These are phyloP conservation scores for Aurelia coerulea DNA, from an alignment of 30 jellyfish, hydroid and myxozoan genomes.

Conservation along the genomic window DNA sequence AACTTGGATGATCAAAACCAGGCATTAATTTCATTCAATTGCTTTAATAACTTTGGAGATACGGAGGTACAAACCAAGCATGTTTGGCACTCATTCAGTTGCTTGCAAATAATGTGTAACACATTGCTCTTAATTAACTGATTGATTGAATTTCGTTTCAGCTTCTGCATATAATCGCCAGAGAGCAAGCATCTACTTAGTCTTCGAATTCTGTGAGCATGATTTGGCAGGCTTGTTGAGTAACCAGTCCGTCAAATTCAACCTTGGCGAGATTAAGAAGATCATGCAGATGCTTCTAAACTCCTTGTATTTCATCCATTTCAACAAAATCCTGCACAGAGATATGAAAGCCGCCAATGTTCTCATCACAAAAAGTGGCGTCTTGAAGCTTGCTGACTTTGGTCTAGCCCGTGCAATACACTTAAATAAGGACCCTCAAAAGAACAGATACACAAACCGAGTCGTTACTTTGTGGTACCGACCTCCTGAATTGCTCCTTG, in stretches of 20 bases:
- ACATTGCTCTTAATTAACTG: no score
- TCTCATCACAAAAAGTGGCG: conserved; percentile 95
- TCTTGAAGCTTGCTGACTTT: conserved; percentile 97
- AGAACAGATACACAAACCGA: conserved; percentile 91
- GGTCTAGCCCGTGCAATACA: conserved; percentile 99
- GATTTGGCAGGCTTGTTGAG: conserved; percentile 97
- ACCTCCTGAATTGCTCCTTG: conserved; percentile 99
- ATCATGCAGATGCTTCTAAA: conserved; percentile 95
- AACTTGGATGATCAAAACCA: no score
- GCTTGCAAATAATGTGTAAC: no score
- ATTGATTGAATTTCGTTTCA: conserved; percentile 1
- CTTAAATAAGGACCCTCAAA: conserved; percentile 89
- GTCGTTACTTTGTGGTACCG: conserved; percentile 99
- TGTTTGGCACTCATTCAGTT: no score
- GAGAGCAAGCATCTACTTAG: conserved; percentile 93
- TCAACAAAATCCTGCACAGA: conserved; percentile 96
- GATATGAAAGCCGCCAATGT: conserved; percentile 99
- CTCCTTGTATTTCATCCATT: conserved; percentile 94
- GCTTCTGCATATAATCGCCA: conserved; percentile 96
- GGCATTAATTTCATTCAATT: no score
- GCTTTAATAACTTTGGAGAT: no score
- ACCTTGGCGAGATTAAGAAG: conserved; percentile 93
- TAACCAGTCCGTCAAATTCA: conserved; percentile 80
- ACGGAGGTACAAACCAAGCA: no score
- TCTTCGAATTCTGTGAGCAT: conserved; percentile 99